Percentiles rank a stretch among this genome's conserved stretches.
Evolutionary conservation across 37 sponge, comb jelly and placozoan species (phyloP).

Genomic region (Cliona cf. orientalis): DNA sequence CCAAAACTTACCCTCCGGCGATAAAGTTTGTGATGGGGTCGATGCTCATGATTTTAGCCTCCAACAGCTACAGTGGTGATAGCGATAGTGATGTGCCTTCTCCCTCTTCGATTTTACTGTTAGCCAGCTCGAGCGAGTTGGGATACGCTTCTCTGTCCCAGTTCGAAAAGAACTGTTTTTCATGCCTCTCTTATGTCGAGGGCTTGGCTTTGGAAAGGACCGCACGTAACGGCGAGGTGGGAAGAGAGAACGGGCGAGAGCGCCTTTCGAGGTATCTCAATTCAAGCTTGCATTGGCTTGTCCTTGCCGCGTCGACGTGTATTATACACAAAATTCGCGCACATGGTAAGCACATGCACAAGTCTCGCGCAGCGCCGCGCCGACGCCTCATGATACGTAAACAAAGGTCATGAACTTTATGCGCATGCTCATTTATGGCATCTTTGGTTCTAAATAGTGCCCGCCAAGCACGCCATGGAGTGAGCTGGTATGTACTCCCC

Average conservation of each 20-base stretch:
- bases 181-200: no score
- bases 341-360: neutral
- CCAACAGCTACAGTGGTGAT: neutral
- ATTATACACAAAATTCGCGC: neutral
- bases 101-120: no score
- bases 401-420: neutral
- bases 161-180: neutral
- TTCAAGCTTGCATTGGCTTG: neutral
- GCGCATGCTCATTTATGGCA: no score
- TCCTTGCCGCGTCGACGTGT: neutral
- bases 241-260: neutral
- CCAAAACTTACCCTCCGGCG: conserved; percentile 76
- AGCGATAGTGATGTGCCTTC: neutral
- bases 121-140: no score
- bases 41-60: conserved; percentile 10
- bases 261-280: neutral
- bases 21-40: conserved; percentile 50
- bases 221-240: neutral
- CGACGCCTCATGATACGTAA: no score
- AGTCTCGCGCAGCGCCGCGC: neutral
- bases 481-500: no score
- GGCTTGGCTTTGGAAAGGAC: neutral
- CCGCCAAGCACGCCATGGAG: no score
- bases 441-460: no score
- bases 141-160: neutral